These are phyloP conservation scores for Oreochromis aureus DNA, from an alignment of 2,113 vertebrate genomes.

Conservation along the genomic window DNA sequence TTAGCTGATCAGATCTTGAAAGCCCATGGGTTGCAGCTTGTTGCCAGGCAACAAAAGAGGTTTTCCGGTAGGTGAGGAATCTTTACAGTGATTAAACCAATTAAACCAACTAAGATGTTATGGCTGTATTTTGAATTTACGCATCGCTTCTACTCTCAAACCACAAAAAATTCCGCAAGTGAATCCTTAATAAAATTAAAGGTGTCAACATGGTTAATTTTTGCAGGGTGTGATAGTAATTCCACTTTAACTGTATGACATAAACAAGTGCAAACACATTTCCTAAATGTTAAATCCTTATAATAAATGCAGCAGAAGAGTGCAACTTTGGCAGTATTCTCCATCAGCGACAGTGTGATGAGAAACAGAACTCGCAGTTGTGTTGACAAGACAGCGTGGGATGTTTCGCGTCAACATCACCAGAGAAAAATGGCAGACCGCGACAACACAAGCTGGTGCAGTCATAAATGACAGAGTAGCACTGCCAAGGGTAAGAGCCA, in stretches of 20 bases:
- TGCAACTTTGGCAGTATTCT: neutral
- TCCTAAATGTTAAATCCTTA: neutral
- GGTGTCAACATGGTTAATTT: neutral
- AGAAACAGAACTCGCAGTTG: neutral
- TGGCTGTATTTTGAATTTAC: neutral
- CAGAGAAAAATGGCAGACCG: slow-evolving; percentile 23
- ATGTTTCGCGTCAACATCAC: slow-evolving; percentile 16
- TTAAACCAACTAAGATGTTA: neutral
- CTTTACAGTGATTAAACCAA: slow-evolving; percentile 1
- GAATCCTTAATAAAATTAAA: neutral
- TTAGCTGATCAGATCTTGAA: neutral
- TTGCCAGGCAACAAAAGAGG: slow-evolving; percentile 77
- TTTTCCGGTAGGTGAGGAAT: slow-evolving; percentile 39
- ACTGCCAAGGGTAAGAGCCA: neutral
- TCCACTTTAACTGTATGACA: neutral
- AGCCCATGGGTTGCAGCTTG: slow-evolving; percentile 53
- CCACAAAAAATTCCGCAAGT: neutral
- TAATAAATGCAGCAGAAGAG: neutral
- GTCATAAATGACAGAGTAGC: slow-evolving; percentile 23
- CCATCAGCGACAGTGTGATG: neutral
- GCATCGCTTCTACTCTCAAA: neutral
- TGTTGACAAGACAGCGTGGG: slow-evolving; percentile 9
- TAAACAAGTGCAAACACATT: neutral
- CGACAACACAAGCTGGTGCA: slow-evolving; percentile 23
- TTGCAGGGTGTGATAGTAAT: neutral